Conservation (phyloP, 2,113 vertebrate species). For the Herpetotheres cachinnans region DNA sequence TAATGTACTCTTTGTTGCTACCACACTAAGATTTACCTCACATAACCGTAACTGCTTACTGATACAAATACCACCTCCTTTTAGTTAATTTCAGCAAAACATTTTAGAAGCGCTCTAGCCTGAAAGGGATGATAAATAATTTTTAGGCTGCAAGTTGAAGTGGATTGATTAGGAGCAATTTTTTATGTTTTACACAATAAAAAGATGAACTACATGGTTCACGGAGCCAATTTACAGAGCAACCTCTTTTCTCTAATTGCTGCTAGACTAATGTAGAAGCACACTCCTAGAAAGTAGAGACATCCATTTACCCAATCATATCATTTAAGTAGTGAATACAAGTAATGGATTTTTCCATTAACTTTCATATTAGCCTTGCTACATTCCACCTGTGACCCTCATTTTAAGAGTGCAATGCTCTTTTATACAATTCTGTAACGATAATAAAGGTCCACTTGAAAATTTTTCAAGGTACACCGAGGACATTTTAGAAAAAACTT, state of each 20-base stretch:
- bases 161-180: constrained; percentile 81
- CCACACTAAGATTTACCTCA: constrained; percentile 7
- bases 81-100: constrained; percentile 73
- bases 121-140: constrained; percentile 74
- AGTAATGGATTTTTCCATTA: constrained; percentile 92
- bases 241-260: constrained; percentile 86
- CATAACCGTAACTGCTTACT: constrained; percentile 55
- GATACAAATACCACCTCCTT: constrained; percentile 68
- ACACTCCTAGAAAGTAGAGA: constrained; percentile 74
- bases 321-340: constrained; percentile 81
- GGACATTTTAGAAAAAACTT: constrained; percentile 63
- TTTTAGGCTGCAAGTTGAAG: constrained; percentile 77
- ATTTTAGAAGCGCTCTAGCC: constrained; percentile 63
- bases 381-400: constrained; percentile 85
- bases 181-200: constrained; percentile 80
- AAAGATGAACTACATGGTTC: constrained; percentile 76
- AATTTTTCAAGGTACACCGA: constrained; percentile 68
- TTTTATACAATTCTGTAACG: constrained; percentile 75
- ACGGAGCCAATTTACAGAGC: constrained; percentile 80
- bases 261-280: constrained; percentile 79
- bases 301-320: constrained; percentile 88
- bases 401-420: constrained; percentile 58
- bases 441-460: constrained; percentile 77
- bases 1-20: constrained; percentile 54
- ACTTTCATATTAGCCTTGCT: constrained; percentile 81